Evolutionary conservation across 2,797 vertebrate species (phyloP).

Genomic region (Melanotaenia parkinsoni): DNA sequence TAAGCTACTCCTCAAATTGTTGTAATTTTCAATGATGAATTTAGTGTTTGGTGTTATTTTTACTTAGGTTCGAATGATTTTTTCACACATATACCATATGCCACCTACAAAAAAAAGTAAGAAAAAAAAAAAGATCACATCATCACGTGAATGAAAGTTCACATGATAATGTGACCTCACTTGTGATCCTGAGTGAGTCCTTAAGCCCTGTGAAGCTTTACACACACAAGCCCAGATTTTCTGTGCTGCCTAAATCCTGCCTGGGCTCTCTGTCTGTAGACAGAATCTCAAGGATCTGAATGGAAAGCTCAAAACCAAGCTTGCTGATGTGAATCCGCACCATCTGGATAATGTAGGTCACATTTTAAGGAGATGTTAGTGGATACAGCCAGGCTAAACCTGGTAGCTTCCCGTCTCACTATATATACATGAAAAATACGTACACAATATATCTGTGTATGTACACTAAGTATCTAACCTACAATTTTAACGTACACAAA

Average conservation of each 20-base stretch:
- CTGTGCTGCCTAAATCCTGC: conserved; percentile 56
- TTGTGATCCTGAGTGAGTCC: conserved; percentile 53
- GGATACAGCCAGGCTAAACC: conserved; percentile 18
- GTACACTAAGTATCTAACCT: too few relatives aligned
- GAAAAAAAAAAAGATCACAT: too few relatives aligned
- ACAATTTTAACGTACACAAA: too few relatives aligned
- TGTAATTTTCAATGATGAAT: neutral
- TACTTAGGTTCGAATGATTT: neutral
- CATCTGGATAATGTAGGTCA: conserved; percentile 69
- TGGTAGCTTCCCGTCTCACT: conserved; percentile 9
- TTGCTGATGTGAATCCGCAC: conserved; percentile 66
- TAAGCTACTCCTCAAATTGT: neutral
- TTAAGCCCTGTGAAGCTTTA: conserved; percentile 60
- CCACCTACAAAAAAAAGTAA: neutral
- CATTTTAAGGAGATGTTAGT: conserved; percentile 37
- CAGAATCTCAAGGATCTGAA: conserved; percentile 66
- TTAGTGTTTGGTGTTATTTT: neutral
- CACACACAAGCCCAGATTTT: conserved; percentile 58
- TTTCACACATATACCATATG: neutral
- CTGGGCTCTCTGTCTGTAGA: conserved; percentile 48
- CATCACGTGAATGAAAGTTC: conserved; percentile 30
- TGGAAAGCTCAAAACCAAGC: conserved; percentile 59
- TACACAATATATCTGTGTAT: neutral
- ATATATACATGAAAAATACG: conserved; percentile 3
- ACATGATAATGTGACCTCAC: conserved; percentile 66